phyloP scores from a whole-genome alignment of 53 echinoderm and acorn worm genomes.

The Henricia sp. region DNA sequence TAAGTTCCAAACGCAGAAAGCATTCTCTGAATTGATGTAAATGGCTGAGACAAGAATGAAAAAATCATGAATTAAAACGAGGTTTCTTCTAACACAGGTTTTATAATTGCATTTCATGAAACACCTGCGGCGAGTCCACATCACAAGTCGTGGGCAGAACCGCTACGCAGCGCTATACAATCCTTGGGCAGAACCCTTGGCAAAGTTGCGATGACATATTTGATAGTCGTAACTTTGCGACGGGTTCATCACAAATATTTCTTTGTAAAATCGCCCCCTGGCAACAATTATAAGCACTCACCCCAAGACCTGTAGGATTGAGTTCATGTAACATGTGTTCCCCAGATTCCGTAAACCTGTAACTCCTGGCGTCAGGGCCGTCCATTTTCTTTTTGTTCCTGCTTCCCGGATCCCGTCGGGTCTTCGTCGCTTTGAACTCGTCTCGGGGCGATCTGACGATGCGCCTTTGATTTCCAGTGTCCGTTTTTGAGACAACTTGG shows the following conservation, averaged over 20 bases:
- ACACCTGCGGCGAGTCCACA: no score
- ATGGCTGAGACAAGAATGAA: no score
- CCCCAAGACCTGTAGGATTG: slow-evolving; percentile 92
- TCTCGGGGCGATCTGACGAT: neutral
- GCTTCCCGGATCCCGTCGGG: neutral
- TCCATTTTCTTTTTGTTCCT: slow-evolving; percentile 82
- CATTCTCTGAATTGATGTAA: slow-evolving; percentile 79
- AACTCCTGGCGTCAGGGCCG: slow-evolving; percentile 87
- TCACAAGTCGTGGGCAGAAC: no score
- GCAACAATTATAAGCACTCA: slow-evolving; percentile 27
- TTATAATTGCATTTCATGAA: no score
- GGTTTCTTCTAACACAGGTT: no score
- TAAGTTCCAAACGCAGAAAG: slow-evolving; percentile 76
- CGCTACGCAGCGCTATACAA: no score
- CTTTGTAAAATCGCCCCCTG: no score
- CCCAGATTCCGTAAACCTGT: slow-evolving; percentile 94
- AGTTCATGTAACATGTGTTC: slow-evolving; percentile 98
- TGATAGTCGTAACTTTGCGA: no score
- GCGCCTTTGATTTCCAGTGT: slow-evolving; percentile 17
- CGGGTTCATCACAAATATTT: no score
- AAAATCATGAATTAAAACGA: no score
- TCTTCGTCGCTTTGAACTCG: slow-evolving; percentile 37
- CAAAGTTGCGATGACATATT: no score
- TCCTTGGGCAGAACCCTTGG: no score
- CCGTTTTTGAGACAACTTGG: slow-evolving; percentile 37